Base-by-base conservation (phyloP, 2,888 invertebrate species). In the Cyclophora punctaria region DNA sequence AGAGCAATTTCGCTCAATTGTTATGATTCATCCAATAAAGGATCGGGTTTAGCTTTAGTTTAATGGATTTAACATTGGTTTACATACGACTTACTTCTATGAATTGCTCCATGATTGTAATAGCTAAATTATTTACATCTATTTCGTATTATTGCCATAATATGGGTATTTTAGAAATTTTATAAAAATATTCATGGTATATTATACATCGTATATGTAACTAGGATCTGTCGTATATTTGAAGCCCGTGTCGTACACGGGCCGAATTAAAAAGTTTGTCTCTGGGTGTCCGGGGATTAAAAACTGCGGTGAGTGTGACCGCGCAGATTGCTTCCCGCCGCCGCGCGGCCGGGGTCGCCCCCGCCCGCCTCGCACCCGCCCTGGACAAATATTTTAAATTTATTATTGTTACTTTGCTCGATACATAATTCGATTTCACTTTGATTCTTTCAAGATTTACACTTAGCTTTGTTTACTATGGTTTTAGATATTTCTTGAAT, bases 181-280 rank as follows among this genome's bases (percentile, higher is more conserved):
- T 20, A 20, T 20, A 20, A 20, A 20, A 20, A 20, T 20, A 20
- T 20, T 20, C 20, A 20, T 20, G 20, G 20, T 20, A 20, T n/a
- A n/a, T n/a, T n/a, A n/a, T n/a, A n/a, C n/a, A n/a, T n/a, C n/a
- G n/a, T n/a, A n/a, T 2, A 20, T 20, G 20, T 20, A 2, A 20
- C 20, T 37, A 37, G 4, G 37, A 5, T 37, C 37, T 50, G 41
- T 42, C 5, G 41, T 41, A 41, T 49, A 47, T 52, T 20, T 37
- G 37, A 37, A 37, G 37, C 5, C 43, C 47, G 51, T 54, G 47
- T 50, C 50, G 48, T 58, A 56, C 58, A 59, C 61, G 57, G 67
- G 55, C 50, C 48, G 62, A 76, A 70, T 76, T 72, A 73, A 75
- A 74, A 75, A 75, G 70, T 74, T 72, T 56, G 56, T 44, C 47